These are phyloP conservation scores for Drosophila histrio DNA, from an alignment of 2,888 invertebrate genomes.

Conservation along the genomic window DNA sequence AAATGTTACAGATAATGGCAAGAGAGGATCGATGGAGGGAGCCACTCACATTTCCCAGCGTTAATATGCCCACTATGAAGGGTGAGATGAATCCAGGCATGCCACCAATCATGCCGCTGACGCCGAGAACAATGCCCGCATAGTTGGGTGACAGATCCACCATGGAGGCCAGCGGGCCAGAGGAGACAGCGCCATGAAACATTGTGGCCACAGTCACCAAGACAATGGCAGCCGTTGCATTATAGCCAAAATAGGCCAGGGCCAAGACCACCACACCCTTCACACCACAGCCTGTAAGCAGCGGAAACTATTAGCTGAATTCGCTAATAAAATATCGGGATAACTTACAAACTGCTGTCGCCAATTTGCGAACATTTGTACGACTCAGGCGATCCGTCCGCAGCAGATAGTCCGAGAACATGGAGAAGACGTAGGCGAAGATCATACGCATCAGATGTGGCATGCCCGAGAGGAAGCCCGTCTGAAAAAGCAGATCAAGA, in stretches of 20 bases:
- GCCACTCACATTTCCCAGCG: conserved; percentile 87
- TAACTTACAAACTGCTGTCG: conserved; percentile 86
- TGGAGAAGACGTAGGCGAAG: conserved; percentile 86
- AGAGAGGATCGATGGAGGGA: no score
- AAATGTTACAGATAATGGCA: no score
- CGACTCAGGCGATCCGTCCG: conserved; percentile 86
- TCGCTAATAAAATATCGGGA: neutral
- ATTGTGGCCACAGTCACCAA: conserved; percentile 87
- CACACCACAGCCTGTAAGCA: conserved; percentile 85
- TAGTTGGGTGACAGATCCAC: conserved; percentile 89
- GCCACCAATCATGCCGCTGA: conserved; percentile 86
- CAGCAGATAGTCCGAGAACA: conserved; percentile 86
- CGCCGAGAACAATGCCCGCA: conserved; percentile 86
- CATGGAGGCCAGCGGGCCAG: conserved; percentile 88
- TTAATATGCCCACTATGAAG: conserved; percentile 86
- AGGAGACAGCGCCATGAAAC: conserved; percentile 88
- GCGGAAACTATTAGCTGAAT: neutral
- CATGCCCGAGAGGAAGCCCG: conserved; percentile 87
- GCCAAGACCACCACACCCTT: conserved; percentile 87
- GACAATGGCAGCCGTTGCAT: conserved; percentile 86
- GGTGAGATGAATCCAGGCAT: conserved; percentile 87
- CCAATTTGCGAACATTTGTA: conserved; percentile 88
- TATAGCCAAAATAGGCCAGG: conserved; percentile 87
- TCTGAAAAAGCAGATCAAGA: conserved; percentile 55
- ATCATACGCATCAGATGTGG: conserved; percentile 87